Evolutionary conservation across 1,140 invertebrate species (phyloP), one percentile per base, ranked within the genome.

Genomic region (Rhyzopertha dominica): DNA sequence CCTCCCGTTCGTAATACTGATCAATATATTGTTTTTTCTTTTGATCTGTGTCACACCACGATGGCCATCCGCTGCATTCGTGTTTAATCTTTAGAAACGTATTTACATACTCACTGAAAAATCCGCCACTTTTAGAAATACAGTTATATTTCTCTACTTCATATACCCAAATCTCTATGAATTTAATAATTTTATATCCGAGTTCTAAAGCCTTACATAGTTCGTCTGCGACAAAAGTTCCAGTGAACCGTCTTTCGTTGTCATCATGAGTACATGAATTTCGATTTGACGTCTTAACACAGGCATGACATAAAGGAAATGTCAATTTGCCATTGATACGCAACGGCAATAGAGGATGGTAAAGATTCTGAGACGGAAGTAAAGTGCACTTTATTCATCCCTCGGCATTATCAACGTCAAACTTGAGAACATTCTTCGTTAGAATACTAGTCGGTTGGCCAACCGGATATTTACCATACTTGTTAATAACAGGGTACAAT

Each of bases 81-180:
- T 63, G 61, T 54, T 69, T 68, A 3, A 62, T 59, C 54, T 64
- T 59, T 35, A 64, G 48, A 53, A 67, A 65, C n/a, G 20, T 49
- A 34, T 64, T 58, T 7, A 66, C 56, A 34, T 62, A 65, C 4
- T 42, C 45, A 0, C 32, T 24, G 40, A 68, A 66, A 7, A 68
- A 36, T 1, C 63, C 63, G 5, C 45, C 50, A 12, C 25, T 2
- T 25, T 54, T 44, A 19, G 4, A 13, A 1, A 3, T 10, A 4
- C 4, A 3, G 18, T 47, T 28, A 41, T 54, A 58, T 16, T 58
- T 34, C 30, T 25, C 46, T 0, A 47, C 38, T 31, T 62, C n/a
- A 40, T 66, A 66, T 20, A 67, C 47, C 59, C 65, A 71, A 8
- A 71, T 57, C 52, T 72, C 65, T 25, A 47, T 55, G 13, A 70